These are phyloP conservation scores for Smittia aterrima DNA, from an alignment of 2,888 invertebrate genomes.

Conservation along the genomic window DNA sequence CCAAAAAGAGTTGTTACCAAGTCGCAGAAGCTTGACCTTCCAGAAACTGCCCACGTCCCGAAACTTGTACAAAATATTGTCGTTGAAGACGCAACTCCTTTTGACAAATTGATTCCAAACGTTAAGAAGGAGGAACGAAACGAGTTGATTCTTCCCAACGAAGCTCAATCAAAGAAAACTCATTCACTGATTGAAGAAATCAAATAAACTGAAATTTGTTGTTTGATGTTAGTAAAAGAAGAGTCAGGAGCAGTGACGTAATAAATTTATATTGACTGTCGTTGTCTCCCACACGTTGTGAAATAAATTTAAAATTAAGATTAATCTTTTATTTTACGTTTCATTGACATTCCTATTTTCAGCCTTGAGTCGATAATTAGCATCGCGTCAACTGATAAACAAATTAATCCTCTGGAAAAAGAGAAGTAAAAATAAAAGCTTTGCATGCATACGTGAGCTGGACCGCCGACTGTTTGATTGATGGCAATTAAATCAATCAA, in stretches of 20 bases:
- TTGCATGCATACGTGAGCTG: background rate
- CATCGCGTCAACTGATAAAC: background rate
- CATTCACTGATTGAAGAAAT: conserved; percentile 27
- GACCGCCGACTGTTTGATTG: conserved; percentile 32
- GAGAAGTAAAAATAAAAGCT: background rate
- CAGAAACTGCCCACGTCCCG: conserved; percentile 16
- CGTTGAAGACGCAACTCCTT: conserved; percentile 10
- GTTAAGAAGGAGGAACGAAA: conserved; percentile 4
- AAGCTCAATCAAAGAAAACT: conserved; percentile 2
- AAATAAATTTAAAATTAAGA: background rate
- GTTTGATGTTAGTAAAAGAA: too few relatives aligned
- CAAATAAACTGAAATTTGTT: background rate
- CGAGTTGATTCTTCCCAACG: conserved; percentile 25
- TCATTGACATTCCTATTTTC: background rate
- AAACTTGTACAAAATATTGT: conserved; percentile 31
- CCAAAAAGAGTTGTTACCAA: background rate
- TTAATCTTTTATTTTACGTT: background rate
- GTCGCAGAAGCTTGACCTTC: conserved; percentile 28
- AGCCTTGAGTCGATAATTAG: background rate
- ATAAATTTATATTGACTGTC: background rate
- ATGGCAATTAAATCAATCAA: background rate
- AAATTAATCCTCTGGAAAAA: background rate
- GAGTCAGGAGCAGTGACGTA: too few relatives aligned
- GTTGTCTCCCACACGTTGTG: background rate
- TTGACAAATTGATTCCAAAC: conserved; percentile 21